Percentiles rank a stretch among this genome's conserved stretches.
Evolutionary conservation across 1,140 invertebrate genomes (phyloP).

Genomic region (Tetraneura akinire): DNA sequence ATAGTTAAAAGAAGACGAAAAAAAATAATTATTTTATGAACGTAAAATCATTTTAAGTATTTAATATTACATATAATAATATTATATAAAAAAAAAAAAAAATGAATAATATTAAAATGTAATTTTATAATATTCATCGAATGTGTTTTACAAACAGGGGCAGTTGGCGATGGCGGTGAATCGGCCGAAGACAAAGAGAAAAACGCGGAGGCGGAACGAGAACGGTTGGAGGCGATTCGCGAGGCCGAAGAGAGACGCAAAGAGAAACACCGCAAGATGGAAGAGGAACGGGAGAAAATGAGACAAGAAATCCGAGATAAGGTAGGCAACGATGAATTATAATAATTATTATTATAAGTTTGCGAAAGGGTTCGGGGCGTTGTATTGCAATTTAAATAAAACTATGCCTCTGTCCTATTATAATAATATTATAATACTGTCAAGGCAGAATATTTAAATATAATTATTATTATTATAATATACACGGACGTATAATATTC

Average conservation of each 20-base stretch:
- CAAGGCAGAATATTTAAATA: too few relatives aligned
- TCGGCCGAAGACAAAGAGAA: constrained; percentile 89
- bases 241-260: constrained; percentile 92
- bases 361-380: neutral
- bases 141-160: constrained; percentile 70
- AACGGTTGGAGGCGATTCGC: constrained; percentile 87
- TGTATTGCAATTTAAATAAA: neutral
- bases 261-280: constrained; percentile 98
- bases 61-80: too few relatives aligned
- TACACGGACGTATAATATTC: too few relatives aligned
- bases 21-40: too few relatives aligned
- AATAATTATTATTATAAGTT: too few relatives aligned
- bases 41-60: too few relatives aligned
- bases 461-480: too few relatives aligned
- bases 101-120: too few relatives aligned
- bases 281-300: constrained; percentile 97
- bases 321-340: constrained; percentile 64
- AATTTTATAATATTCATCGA: neutral
- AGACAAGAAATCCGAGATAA: constrained; percentile 96
- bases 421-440: too few relatives aligned
- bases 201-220: constrained; percentile 92
- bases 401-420: neutral
- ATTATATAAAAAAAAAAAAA: too few relatives aligned
- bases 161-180: constrained; percentile 82
- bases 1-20: too few relatives aligned